Conservation (phyloP, 2,888 invertebrate species). For the Pilophorus perplexus region DNA sequence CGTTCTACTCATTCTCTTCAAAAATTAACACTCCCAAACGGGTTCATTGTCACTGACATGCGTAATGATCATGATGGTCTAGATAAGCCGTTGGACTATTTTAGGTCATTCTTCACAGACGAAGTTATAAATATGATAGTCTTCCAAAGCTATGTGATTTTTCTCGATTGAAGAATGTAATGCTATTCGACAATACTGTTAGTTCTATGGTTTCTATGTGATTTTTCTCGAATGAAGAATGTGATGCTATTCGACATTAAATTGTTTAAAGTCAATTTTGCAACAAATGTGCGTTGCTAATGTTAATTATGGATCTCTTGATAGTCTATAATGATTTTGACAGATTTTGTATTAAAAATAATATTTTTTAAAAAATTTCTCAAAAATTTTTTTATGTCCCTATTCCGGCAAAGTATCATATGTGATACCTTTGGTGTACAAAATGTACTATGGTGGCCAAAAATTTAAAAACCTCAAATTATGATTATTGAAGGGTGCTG, state of each 20-base stretch:
- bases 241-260: conserved; percentile 1
- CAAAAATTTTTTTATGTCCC: background rate
- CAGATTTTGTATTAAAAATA: background rate
- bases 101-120: too few relatives aligned
- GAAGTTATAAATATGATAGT: background rate
- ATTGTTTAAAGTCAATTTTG: background rate
- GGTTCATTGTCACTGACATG: too few relatives aligned
- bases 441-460: background rate
- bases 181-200: background rate
- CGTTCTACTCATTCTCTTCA: too few relatives aligned
- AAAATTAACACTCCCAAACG: too few relatives aligned
- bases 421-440: background rate
- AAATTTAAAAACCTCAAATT: too few relatives aligned
- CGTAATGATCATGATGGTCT: too few relatives aligned
- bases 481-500: too few relatives aligned
- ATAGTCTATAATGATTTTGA: background rate
- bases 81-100: too few relatives aligned
- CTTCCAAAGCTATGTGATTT: conserved; percentile 5
- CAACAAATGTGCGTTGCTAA: background rate
- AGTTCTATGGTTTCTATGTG: background rate
- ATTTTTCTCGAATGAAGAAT: background rate
- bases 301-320: background rate
- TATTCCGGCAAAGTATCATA: background rate
- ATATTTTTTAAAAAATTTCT: background rate
- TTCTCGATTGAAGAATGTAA: background rate